Base-by-base conservation (phyloP, 2,888 invertebrate species). In the Arrhopalites spinosus region DNA sequence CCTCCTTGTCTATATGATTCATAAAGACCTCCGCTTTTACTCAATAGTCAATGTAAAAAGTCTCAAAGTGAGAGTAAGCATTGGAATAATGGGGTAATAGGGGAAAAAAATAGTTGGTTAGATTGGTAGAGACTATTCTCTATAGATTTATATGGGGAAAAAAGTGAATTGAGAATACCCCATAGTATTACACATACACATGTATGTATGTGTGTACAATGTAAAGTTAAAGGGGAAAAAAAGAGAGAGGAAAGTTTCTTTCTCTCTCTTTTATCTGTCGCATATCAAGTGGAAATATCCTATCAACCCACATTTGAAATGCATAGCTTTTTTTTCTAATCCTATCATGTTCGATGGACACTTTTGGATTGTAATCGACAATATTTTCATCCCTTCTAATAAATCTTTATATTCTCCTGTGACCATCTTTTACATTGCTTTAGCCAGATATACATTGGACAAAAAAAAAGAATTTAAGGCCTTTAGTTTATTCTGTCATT, bases 291-390 rank as follows among this genome's bases (percentile, higher is more conserved):
- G 59, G 27, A 75, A 75, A 75, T n/a, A n/a, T 64, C 36, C 70
- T 23, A 56, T 70, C 50, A 53, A 45, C 29, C 25, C 61, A 63
- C 45, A 72, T 78, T 81, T 79, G 78, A 81, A 81, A 81, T 81
- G 79, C 81, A 81, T 81, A 78, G 81, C 77, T 71, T 72, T 72
- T 81, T n/a, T n/a, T 36, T 77, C 79, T 81, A 81, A 81, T 81
- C 81, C 79, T 73, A 81, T 81, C 81, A 79, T 74, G 75, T 75
- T 74, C 53, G 73, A 73, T 50, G 43, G 17, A 20, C 71, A 53
- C 17, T 56, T 13, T 27, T 30, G n/a, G 45, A 47, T 68, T 27
- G 20, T 64, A 59, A 71, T 77, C 74, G 73, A 74, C 78, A 79
- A 77, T 78, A 78, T 78, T 81, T 81, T 81, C 74, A 79, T 77